Conservation (phyloP, 1,140 invertebrate genomes). For the Drosophila bocqueti region DNA sequence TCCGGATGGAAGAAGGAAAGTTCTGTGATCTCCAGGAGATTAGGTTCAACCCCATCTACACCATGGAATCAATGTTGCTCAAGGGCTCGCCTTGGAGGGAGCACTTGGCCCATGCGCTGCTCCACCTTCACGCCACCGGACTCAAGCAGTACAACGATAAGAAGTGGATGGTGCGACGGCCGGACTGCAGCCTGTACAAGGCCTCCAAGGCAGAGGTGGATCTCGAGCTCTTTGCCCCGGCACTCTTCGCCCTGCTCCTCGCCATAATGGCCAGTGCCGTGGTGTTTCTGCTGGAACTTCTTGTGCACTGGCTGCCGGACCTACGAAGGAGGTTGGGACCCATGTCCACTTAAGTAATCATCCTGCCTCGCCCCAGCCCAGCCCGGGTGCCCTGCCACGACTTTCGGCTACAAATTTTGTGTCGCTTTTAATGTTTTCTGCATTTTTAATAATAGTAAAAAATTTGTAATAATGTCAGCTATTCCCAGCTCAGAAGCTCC, state of each 20-base stretch:
- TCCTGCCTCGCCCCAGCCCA: neutral
- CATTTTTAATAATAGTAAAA: constrained; percentile 70
- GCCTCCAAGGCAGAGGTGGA: constrained; percentile 66
- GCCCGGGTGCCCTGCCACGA: constrained; percentile 5
- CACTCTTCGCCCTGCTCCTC: constrained; percentile 55
- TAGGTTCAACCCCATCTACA: constrained; percentile 51
- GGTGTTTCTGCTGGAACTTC: constrained; percentile 62
- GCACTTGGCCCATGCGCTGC: constrained; percentile 53
- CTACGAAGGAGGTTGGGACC: constrained; percentile 7
- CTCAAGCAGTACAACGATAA: constrained; percentile 63
- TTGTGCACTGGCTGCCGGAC: constrained; percentile 35
- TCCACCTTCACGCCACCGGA: constrained; percentile 53
- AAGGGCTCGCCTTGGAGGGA: constrained; percentile 72
- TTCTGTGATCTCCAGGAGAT: constrained; percentile 80
- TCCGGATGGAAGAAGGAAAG: constrained; percentile 54
- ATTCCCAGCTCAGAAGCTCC: constrained; percentile 37
- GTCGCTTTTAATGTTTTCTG: constrained; percentile 54
- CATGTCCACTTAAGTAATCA: constrained; percentile 51
- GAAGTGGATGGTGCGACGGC: constrained; percentile 57
- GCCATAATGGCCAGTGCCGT: constrained; percentile 59
- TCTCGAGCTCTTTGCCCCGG: constrained; percentile 72
- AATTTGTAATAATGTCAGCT: constrained; percentile 64
- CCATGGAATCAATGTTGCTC: constrained; percentile 25
- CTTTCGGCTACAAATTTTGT: constrained; percentile 49
- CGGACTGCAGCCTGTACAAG: constrained; percentile 62